These are phyloP conservation scores for Tokudaia tokunoshimensis DNA, from an alignment of 2,797 vertebrate genomes.

Conservation along the genomic window DNA sequence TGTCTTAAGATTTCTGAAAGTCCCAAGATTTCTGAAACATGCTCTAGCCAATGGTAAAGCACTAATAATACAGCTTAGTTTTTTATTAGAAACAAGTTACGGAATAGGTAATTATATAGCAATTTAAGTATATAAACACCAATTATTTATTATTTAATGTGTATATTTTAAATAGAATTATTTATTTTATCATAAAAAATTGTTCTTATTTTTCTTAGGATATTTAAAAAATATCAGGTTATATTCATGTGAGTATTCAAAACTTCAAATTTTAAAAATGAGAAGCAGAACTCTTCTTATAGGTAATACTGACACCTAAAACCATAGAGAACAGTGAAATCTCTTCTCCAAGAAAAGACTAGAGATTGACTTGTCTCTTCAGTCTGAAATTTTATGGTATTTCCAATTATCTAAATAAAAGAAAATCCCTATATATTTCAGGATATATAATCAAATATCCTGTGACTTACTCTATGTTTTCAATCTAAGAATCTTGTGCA, in stretches of 20 bases:
- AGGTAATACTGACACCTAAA: background rate
- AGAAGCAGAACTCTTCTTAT: background rate
- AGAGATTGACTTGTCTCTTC: background rate
- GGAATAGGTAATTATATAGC: background rate
- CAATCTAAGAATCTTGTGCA: slow-evolving; percentile 26
- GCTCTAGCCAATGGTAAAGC: background rate
- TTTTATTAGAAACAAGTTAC: background rate
- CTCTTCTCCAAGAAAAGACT: slow-evolving; percentile 36
- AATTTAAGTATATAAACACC: background rate
- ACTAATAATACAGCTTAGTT: background rate
- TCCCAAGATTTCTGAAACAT: background rate
- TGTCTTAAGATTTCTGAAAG: background rate
- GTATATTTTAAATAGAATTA: slow-evolving; percentile 34
- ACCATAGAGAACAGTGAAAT: background rate
- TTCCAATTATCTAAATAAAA: slow-evolving; percentile 31
- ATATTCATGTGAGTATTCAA: slow-evolving; percentile 2
- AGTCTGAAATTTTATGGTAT: slow-evolving; percentile 26
- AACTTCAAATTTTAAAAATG: slow-evolving; percentile 35
- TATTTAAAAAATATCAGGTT: slow-evolving; percentile 67
- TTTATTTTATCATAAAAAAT: slow-evolving; percentile 56
- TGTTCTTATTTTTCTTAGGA: background rate
- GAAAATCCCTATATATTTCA: background rate
- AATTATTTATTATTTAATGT: slow-evolving; percentile 43
- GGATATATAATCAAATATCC: slow-evolving; percentile 7
- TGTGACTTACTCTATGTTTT: background rate